Conservation (phyloP, 2,113 vertebrate genomes). For the Protobothrops mucrosquamatus region DNA sequence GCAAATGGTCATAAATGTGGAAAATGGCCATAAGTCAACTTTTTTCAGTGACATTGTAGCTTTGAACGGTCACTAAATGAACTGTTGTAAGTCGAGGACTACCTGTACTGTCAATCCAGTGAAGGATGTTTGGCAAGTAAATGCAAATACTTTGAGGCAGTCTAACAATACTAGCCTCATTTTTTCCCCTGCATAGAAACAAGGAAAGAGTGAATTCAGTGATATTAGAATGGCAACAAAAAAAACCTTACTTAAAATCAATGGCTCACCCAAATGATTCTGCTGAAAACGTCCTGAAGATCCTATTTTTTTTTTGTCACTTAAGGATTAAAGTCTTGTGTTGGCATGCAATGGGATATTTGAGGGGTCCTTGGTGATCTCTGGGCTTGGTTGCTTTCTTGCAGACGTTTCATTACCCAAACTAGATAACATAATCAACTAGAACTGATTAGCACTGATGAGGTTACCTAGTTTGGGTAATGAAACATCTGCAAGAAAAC, state of each 20-base stretch:
- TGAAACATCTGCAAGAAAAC: neutral
- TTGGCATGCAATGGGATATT: neutral
- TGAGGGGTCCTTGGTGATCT: neutral
- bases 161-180: neutral
- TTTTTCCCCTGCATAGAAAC: neutral
- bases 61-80: neutral
- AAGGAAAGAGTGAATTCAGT: neutral
- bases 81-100: neutral
- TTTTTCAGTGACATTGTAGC: neutral
- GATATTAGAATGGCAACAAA: neutral
- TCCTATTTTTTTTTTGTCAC: neutral
- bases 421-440: neutral
- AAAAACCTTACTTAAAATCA: neutral
- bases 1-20: neutral
- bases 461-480: neutral
- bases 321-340: neutral
- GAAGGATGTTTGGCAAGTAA: neutral
- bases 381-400: neutral
- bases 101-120: neutral
- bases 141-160: neutral
- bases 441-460: neutral
- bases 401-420: neutral
- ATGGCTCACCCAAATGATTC: neutral
- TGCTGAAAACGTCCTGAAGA: neutral
- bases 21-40: neutral